phyloP scores from a whole-genome alignment of 2,888 invertebrate species.

The Gasteruption jaculator region DNA sequence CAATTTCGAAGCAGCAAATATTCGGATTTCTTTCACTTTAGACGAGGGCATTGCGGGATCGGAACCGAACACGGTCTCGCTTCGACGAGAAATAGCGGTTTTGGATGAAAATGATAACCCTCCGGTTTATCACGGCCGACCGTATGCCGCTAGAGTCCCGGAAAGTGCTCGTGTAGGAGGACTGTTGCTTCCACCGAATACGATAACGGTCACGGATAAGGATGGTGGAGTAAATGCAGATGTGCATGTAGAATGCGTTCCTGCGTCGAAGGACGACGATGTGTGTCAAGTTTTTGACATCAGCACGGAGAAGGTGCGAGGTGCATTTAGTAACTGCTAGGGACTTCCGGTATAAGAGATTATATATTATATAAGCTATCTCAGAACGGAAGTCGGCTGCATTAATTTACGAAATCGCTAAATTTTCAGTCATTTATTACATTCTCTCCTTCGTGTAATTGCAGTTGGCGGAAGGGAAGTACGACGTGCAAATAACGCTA shows the following conservation, averaged over 20 bases:
- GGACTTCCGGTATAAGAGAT: neutral
- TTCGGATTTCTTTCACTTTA: too few species aligned
- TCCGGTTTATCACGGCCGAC: conserved; percentile 69
- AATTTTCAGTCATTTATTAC: too few species aligned
- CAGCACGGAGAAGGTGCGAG: conserved; percentile 61
- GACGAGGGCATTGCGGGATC: conserved; percentile 67
- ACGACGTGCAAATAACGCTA: conserved; percentile 65
- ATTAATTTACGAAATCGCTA: too few species aligned
- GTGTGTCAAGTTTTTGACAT: conserved; percentile 69
- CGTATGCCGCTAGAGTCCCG: conserved; percentile 68
- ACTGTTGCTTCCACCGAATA: conserved; percentile 56
- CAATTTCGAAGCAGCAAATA: too few species aligned
- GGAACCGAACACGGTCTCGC: conserved; percentile 75
- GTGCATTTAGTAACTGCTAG: neutral
- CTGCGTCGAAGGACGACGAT: conserved; percentile 60
- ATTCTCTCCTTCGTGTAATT: too few species aligned
- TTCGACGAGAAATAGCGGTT: conserved; percentile 72
- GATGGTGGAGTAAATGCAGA: conserved; percentile 73
- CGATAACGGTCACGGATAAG: conserved; percentile 65
- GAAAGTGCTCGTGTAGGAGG: conserved; percentile 66
- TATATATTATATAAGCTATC: too few species aligned
- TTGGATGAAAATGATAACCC: conserved; percentile 78
- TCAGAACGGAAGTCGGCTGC: neutral
- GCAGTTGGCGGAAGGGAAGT: conserved; percentile 65
- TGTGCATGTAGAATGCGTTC: conserved; percentile 63